phyloP scores from a whole-genome alignment of 2,888 invertebrate species.

The Neocrepidodera transversa region DNA sequence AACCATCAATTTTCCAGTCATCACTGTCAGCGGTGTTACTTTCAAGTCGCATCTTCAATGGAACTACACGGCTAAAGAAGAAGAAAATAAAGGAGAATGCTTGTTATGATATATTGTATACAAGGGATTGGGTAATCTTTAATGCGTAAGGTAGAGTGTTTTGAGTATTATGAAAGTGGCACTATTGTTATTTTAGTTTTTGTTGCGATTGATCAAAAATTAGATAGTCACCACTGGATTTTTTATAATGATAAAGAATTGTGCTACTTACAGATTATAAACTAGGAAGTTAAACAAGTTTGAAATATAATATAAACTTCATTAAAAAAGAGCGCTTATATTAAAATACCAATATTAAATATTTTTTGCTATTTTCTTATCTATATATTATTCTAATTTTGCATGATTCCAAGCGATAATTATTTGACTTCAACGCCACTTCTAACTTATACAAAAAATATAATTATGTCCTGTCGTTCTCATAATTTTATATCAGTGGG shows the following conservation, averaged over 20 bases:
- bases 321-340: too few species aligned
- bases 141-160: conserved; percentile 13
- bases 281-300: too few species aligned
- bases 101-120: conserved; percentile 38
- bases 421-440: conserved; percentile 29
- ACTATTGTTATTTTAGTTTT: conserved; percentile 12
- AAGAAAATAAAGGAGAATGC: conserved; percentile 22
- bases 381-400: too few species aligned
- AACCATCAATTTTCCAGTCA: conserved; percentile 51
- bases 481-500: background rate
- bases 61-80: conserved; percentile 20
- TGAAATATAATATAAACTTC: too few species aligned
- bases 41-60: conserved; percentile 37
- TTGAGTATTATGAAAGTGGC: conserved; percentile 14
- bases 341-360: too few species aligned
- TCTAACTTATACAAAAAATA: conserved; percentile 19
- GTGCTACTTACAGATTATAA: too few species aligned
- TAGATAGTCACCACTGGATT: conserved; percentile 6
- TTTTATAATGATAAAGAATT: background rate
- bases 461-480: conserved; percentile 22
- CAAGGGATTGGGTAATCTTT: conserved; percentile 18
- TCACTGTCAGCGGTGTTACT: conserved; percentile 48
- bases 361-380: too few species aligned
- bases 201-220: conserved; percentile 1
- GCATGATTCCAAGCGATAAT: conserved; percentile 41